Evolutionary conservation across 37 sponge, comb jelly and placozoan species (phyloP).

Genomic region (Ephydatia muelleri): DNA sequence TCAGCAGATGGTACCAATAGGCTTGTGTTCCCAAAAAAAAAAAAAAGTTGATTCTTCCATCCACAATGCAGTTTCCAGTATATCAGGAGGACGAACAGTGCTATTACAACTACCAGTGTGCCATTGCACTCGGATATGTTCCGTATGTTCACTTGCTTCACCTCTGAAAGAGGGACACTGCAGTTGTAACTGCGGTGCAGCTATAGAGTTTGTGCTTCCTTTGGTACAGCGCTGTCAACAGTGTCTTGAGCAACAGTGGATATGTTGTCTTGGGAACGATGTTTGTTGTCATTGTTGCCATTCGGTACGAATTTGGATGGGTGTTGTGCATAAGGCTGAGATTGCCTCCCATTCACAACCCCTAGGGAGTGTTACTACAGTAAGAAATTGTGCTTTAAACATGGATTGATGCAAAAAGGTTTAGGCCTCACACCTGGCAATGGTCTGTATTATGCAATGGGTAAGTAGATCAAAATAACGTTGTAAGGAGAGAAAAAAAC

Average conservation of each 20-base stretch:
- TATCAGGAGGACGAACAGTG: background rate
- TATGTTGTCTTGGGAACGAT: slow-evolving; percentile 57
- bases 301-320: background rate
- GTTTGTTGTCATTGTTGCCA: slow-evolving; percentile 31
- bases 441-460: slow-evolving; percentile 57
- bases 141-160: background rate
- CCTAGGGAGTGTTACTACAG: background rate
- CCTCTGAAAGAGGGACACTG: background rate
- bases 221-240: slow-evolving; percentile 36
- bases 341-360: background rate
- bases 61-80: background rate
- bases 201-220: background rate
- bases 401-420: background rate
- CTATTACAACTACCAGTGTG: background rate
- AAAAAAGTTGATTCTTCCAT: too few relatives aligned
- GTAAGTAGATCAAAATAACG: too few relatives aligned
- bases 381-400: background rate
- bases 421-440: slow-evolving; percentile 52
- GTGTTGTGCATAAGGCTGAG: background rate
- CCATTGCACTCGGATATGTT: background rate
- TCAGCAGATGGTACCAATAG: background rate
- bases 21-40: background rate
- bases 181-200: background rate
- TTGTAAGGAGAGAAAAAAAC: too few relatives aligned
- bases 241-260: slow-evolving; percentile 62